Conservation (phyloP, 2,888 invertebrate genomes). For the Xylota segnis region DNA sequence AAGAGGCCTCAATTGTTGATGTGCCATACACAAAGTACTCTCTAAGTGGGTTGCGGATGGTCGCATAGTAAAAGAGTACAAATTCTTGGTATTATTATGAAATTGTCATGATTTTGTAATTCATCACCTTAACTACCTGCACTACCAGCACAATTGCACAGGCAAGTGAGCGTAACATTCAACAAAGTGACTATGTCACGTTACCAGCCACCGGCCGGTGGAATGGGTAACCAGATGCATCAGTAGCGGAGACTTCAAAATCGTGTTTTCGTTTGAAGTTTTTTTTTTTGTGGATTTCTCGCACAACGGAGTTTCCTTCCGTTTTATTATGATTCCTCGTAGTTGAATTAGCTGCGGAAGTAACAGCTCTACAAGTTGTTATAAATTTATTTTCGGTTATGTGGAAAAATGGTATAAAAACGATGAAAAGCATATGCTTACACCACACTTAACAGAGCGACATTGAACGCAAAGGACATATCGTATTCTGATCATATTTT, state of each 20-base stretch:
- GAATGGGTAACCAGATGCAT: conserved; percentile 65
- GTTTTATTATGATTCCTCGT: conserved; percentile 59
- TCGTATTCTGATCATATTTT: background rate
- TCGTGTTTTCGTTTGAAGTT: conserved; percentile 18
- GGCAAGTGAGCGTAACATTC: conserved; percentile 46
- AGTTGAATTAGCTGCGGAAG: conserved; percentile 68
- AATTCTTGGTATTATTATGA: conserved; percentile 41
- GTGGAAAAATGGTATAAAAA: conserved; percentile 70
- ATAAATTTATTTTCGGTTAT: conserved; percentile 61
- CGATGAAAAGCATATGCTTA: conserved; percentile 49
- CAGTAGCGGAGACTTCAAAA: conserved; percentile 27
- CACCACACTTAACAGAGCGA: conserved; percentile 56
- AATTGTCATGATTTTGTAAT: conserved; percentile 55
- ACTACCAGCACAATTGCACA: conserved; percentile 27
- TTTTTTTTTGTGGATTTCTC: conserved; percentile 56
- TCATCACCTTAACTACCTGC: conserved; percentile 22
- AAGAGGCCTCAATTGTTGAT: conserved; percentile 29
- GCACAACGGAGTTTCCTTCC: conserved; percentile 67
- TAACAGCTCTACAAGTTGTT: conserved; percentile 64
- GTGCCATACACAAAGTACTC: conserved; percentile 20
- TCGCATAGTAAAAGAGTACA: conserved; percentile 23
- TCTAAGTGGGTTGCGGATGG: conserved; percentile 68
- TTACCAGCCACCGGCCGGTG: conserved; percentile 25
- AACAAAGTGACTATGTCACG: conserved; percentile 56
- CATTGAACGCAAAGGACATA: conserved; percentile 64